Percentiles rank a stretch among this genome's conserved stretches.
phyloP scores from a whole-genome alignment of 2,888 invertebrate genomes.

The Agriopis marginaria region DNA sequence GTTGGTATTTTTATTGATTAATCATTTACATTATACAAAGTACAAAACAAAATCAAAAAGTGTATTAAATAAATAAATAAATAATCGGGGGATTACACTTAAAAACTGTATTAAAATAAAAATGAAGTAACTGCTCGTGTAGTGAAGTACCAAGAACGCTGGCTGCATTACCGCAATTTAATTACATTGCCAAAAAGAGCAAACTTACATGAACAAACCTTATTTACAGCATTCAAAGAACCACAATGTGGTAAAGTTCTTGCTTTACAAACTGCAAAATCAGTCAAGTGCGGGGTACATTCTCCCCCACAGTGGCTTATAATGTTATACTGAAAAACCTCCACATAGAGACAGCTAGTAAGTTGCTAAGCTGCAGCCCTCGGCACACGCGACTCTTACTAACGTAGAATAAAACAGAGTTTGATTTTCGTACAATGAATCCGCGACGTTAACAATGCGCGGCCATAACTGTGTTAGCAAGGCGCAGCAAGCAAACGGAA shows the following conservation, averaged over 20 bases:
- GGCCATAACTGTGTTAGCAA: neutral
- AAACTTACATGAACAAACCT: conserved; percentile 16
- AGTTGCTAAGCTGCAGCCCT: conserved; percentile 44
- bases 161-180: neutral
- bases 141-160: too few relatives aligned
- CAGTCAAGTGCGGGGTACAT: conserved; percentile 37
- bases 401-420: conserved; percentile 12
- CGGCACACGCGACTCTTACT: conserved; percentile 32
- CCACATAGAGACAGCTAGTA: conserved; percentile 45
- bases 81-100: too few relatives aligned
- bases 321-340: conserved; percentile 38
- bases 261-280: conserved; percentile 34
- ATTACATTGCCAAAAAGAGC: neutral
- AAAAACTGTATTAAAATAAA: too few relatives aligned
- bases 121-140: too few relatives aligned
- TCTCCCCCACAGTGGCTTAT: conserved; percentile 33
- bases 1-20: too few relatives aligned
- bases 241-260: neutral
- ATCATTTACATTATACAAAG: too few relatives aligned
- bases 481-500: neutral
- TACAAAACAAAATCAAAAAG: too few relatives aligned
- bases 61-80: too few relatives aligned
- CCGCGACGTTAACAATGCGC: neutral
- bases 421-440: neutral
- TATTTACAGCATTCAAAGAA: neutral